Evolutionary conservation across 2,113 vertebrate species (phyloP).

Genomic region (Tauraco erythrolophus): DNA sequence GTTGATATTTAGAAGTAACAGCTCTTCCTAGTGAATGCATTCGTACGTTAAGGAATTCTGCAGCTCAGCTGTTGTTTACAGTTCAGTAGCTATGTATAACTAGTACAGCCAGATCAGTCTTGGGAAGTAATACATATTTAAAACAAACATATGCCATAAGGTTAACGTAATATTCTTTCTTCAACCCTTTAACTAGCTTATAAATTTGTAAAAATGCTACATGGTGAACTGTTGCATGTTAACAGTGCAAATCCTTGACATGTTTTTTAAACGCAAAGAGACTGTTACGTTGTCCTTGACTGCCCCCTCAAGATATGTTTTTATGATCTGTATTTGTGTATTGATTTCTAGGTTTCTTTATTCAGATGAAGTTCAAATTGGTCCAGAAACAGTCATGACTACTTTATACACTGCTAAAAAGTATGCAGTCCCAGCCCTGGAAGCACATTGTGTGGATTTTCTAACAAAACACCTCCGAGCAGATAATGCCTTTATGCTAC

Average conservation of each 20-base stretch:
- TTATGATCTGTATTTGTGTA: conserved; percentile 25
- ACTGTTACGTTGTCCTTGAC: neutral
- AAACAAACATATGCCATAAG: conserved; percentile 1
- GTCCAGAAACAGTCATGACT: conserved; percentile 94
- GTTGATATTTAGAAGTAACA: neutral
- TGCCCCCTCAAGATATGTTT: neutral
- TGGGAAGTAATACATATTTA: neutral
- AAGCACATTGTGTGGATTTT: conserved; percentile 92
- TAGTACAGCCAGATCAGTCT: neutral
- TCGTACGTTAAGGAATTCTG: neutral
- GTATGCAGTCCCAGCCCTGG: conserved; percentile 91
- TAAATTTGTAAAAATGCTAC: neutral
- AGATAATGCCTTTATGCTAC: conserved; percentile 94
- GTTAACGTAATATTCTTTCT: neutral
- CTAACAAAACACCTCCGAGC: conserved; percentile 92
- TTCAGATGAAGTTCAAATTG: conserved; percentile 94
- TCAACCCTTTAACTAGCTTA: neutral
- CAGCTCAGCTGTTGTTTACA: conserved; percentile 53
- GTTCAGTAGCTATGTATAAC: neutral
- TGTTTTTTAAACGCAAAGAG: neutral
- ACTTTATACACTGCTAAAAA: conserved; percentile 95
- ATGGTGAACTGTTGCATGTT: neutral
- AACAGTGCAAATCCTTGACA: neutral
- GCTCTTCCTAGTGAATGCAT: neutral
- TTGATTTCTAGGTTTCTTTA: conserved; percentile 89